Conservation (phyloP, 92 coral and sea anemone species). For the Palythoa caribaeorum region DNA sequence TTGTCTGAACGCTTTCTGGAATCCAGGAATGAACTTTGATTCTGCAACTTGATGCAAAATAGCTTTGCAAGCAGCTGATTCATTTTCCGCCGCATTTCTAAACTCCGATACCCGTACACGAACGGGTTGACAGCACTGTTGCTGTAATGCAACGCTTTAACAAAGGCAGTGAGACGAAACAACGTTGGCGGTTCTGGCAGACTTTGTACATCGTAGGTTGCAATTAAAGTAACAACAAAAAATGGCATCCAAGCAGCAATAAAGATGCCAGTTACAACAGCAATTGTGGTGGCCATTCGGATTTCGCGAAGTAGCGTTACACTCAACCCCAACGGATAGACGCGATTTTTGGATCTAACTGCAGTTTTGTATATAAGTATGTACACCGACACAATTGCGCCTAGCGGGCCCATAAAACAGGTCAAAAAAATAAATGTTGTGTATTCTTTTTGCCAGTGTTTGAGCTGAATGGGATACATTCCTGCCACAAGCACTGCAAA, state of each 20-base stretch:
- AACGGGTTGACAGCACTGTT: constrained; percentile 69
- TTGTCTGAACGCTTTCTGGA: constrained; percentile 29
- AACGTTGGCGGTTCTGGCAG: constrained; percentile 67
- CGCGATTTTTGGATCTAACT: constrained; percentile 56
- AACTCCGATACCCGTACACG: constrained; percentile 65
- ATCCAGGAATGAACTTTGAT: neutral
- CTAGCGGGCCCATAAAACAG: constrained; percentile 77
- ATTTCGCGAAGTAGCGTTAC: constrained; percentile 67
- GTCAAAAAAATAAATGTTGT: constrained; percentile 64
- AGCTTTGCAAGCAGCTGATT: constrained; percentile 17
- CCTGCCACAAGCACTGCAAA: constrained; percentile 77
- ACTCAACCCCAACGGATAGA: constrained; percentile 47
- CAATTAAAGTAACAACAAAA: constrained; percentile 66
- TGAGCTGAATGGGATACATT: constrained; percentile 77
- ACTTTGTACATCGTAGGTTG: constrained; percentile 67
- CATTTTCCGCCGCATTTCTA: constrained; percentile 69
- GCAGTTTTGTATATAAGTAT: constrained; percentile 72
- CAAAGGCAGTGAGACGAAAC: constrained; percentile 60
- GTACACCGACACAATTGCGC: constrained; percentile 74
- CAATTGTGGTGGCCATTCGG: constrained; percentile 74
- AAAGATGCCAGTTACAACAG: constrained; percentile 80
- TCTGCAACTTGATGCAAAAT: neutral
- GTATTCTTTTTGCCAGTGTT: constrained; percentile 81
- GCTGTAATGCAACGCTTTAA: constrained; percentile 70
- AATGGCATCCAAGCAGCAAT: constrained; percentile 84